Percentiles rank a stretch among this genome's conserved stretches.
Evolutionary conservation across 2,888 invertebrate genomes (phyloP).

Genomic region (Polymixis lichenea): DNA sequence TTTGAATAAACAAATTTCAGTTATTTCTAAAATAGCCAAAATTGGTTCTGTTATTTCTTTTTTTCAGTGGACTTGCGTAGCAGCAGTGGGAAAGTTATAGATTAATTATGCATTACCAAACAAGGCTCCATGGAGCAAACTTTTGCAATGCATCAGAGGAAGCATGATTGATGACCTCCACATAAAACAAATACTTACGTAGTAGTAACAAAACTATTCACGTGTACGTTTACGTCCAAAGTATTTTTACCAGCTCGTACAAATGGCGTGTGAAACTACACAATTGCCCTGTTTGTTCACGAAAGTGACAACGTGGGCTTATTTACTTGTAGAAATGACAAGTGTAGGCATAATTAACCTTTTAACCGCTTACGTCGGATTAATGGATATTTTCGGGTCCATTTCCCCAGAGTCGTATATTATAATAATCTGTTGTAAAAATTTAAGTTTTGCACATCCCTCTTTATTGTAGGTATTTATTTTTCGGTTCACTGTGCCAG

Average conservation of each 20-base stretch:
- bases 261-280: slow-evolving; percentile 29
- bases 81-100: no score
- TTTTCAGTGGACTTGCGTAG: no score
- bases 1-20: no score
- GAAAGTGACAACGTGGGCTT: slow-evolving; percentile 8
- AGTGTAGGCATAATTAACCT: slow-evolving; percentile 8
- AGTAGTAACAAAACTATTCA: slow-evolving; percentile 9
- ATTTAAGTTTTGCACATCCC: no score
- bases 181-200: background rate
- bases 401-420: no score
- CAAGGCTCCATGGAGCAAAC: background rate
- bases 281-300: slow-evolving; percentile 22
- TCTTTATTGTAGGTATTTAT: no score
- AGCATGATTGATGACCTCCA: background rate
- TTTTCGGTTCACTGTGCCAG: no score
- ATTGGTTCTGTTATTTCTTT: no score
- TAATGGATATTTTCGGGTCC: no score
- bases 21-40: no score
- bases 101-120: background rate
- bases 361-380: no score
- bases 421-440: no score
- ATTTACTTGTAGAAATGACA: slow-evolving; percentile 3
- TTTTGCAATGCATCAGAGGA: background rate
- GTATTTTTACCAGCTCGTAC: slow-evolving; percentile 6
- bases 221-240: slow-evolving; percentile 15